Conservation (phyloP, 2,888 invertebrate species). For the Melinaea menophilus region DNA sequence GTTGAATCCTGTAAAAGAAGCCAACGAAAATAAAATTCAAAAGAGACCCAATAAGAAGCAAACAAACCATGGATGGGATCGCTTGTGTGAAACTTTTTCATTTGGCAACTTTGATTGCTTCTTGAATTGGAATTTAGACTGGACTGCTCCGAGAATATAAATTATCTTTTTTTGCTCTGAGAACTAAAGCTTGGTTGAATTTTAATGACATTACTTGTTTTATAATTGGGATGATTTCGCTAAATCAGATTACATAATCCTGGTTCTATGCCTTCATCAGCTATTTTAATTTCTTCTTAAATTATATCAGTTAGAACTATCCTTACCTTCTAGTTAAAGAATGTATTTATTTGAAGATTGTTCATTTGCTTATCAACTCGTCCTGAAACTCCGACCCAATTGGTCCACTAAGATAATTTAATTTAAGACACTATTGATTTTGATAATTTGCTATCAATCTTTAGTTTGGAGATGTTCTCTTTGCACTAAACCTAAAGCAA, state of each 20-base stretch:
- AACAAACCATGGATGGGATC: conserved; percentile 39
- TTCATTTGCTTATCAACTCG: too few species aligned
- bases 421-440: too few species aligned
- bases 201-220: conserved; percentile 38
- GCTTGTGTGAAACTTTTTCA: conserved; percentile 52
- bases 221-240: not conserved
- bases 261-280: too few species aligned
- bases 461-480: conserved; percentile 2
- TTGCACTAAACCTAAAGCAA: conserved; percentile 8
- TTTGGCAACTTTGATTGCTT: conserved; percentile 65
- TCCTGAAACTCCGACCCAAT: too few species aligned
- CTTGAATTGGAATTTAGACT: conserved; percentile 35
- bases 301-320: too few species aligned
- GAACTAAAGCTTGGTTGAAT: conserved; percentile 36
- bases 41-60: conserved; percentile 40
- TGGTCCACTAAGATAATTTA: too few species aligned
- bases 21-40: conserved; percentile 49
- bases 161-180: conserved; percentile 39
- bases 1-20: conserved; percentile 34
- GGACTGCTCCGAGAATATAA: conserved; percentile 50
- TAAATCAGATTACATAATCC: not conserved
- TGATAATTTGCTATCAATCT: not conserved
- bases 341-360: too few species aligned
- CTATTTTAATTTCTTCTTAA: too few species aligned
- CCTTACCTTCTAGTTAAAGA: too few species aligned